Evolutionary conservation across 2,797 vertebrate genomes (phyloP).

Genomic region (Hipposideros larvatus): DNA sequence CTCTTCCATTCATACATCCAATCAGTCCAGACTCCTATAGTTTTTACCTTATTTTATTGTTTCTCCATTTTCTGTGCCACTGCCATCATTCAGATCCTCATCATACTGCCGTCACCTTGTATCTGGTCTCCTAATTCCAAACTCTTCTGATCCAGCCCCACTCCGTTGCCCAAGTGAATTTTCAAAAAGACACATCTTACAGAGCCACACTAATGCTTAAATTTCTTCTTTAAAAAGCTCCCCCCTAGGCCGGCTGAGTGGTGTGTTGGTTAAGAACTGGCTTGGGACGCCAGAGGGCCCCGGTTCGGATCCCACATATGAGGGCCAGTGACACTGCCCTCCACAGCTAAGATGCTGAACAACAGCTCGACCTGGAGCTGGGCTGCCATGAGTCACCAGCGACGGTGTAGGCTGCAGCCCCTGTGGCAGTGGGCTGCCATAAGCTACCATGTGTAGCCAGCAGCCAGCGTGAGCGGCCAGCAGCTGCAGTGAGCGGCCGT

Average conservation of each 20-base stretch:
- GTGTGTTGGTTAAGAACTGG: no score
- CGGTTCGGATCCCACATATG: no score
- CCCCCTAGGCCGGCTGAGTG: background rate
- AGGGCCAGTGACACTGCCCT: no score
- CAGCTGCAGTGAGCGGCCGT: no score
- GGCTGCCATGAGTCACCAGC: no score
- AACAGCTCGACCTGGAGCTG: no score
- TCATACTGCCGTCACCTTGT: background rate
- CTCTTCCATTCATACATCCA: background rate
- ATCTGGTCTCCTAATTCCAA: background rate
- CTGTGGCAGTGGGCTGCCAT: no score
- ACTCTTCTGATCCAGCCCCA: background rate
- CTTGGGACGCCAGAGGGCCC: no score
- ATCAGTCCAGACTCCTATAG: background rate
- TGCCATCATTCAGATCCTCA: background rate
- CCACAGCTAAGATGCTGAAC: no score
- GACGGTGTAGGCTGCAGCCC: no score
- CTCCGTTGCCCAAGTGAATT: background rate
- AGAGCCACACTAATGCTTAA: background rate
- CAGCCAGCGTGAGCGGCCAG: no score
- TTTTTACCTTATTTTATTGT: background rate
- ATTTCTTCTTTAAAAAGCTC: background rate
- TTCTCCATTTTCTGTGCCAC: background rate
- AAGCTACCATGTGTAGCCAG: no score
- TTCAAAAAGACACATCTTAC: conserved; percentile 11